Percentiles rank a stretch among this genome's conserved stretches.
Conservation (phyloP, 2,797 vertebrate genomes). For the Synaphobranchus kaupii region DNA sequence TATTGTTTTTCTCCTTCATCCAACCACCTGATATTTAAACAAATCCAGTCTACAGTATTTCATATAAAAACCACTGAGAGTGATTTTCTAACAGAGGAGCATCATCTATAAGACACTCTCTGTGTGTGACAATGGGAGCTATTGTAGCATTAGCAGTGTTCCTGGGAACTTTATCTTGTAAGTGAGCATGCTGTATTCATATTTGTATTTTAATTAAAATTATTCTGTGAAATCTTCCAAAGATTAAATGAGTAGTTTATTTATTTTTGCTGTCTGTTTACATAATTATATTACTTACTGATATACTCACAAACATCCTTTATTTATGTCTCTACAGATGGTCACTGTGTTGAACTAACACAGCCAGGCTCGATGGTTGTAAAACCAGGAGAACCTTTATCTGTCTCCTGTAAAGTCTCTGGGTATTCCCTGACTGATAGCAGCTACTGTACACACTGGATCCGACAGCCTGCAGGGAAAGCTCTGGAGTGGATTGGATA, state of each 20-base stretch:
- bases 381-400: background rate
- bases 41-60: background rate
- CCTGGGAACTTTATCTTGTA: background rate
- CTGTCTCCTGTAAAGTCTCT: too few relatives aligned
- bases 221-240: too few relatives aligned
- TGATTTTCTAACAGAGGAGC: background rate
- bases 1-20: too few relatives aligned
- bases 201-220: too few relatives aligned
- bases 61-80: background rate
- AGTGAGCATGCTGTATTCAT: background rate
- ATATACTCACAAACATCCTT: too few relatives aligned
- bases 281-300: too few relatives aligned
- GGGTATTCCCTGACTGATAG: too few relatives aligned
- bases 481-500: background rate
- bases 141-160: background rate
- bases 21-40: background rate
- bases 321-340: too few relatives aligned
- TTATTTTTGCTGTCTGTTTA: too few relatives aligned
- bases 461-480: background rate
- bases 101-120: background rate
- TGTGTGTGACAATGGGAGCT: background rate
- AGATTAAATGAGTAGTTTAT: too few relatives aligned
- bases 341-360: background rate
- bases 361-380: background rate
- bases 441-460: too few relatives aligned